Evolutionary conservation across 1,140 invertebrate species (phyloP).

Genomic region (Nebria ingens): DNA sequence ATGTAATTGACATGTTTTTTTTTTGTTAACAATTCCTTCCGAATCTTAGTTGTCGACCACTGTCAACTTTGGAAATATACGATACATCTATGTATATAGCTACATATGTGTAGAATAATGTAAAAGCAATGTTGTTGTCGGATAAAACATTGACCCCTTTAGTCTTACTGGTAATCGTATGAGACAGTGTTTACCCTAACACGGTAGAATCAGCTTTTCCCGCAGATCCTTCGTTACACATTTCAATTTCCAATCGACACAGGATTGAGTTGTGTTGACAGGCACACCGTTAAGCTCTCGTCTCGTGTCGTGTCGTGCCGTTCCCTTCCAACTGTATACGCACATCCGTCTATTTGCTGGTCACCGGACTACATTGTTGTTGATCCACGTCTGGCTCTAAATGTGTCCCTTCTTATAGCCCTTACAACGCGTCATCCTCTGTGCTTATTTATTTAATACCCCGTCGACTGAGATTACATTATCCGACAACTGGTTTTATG

Average conservation of each 20-base stretch:
- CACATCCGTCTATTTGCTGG: neutral
- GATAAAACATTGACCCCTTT: too few relatives aligned
- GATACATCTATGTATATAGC: neutral
- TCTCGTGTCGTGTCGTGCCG: neutral
- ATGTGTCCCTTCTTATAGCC: neutral
- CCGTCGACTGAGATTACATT: neutral
- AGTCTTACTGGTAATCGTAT: neutral
- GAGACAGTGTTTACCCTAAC: neutral
- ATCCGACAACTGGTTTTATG: too few relatives aligned
- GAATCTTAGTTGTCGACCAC: too few relatives aligned
- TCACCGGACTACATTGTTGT: neutral
- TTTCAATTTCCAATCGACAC: constrained; percentile 6
- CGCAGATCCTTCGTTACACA: neutral
- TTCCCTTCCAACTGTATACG: neutral
- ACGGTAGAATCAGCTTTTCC: neutral
- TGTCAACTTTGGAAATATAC: neutral
- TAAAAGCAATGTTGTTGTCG: too few relatives aligned
- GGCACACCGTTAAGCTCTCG: neutral
- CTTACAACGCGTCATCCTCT: neutral
- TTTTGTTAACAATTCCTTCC: too few relatives aligned
- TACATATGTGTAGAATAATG: neutral
- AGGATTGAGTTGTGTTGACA: constrained; percentile 2
- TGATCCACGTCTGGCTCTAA: neutral
- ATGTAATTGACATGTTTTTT: too few relatives aligned
- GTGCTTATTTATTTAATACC: neutral